phyloP scores from a whole-genome alignment of 2,113 vertebrate species.

The Oxygymnocypris stewartii region DNA sequence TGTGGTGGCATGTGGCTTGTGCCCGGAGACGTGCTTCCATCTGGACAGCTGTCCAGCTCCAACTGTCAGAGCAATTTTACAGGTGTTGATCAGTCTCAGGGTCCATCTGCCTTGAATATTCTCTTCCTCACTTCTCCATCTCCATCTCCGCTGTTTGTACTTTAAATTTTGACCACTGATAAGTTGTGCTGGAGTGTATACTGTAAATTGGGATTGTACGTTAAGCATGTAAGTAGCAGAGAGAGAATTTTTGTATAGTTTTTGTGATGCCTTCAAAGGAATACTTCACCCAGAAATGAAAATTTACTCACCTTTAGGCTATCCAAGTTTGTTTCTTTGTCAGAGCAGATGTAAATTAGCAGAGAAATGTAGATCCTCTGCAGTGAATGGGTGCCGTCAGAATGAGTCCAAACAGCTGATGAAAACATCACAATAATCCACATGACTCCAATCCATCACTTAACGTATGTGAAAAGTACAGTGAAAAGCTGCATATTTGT shows the following conservation, averaged over 20 bases:
- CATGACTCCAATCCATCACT: neutral
- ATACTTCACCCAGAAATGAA: neutral
- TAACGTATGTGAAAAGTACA: neutral
- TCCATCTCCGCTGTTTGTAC: slow-evolving; percentile 9
- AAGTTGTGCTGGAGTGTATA: neutral
- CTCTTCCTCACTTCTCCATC: slow-evolving; percentile 1
- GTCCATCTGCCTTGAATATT: slow-evolving; percentile 70
- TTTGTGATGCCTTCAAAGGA: neutral
- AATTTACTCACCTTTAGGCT: neutral
- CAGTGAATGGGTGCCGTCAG: neutral
- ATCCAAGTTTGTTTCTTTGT: neutral
- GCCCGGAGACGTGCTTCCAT: slow-evolving; percentile 63
- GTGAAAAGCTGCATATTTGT: neutral
- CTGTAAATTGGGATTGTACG: neutral
- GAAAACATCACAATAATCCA: too few relatives aligned
- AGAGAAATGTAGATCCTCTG: neutral
- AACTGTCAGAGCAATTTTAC: slow-evolving; percentile 63
- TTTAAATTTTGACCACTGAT: neutral
- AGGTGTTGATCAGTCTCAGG: slow-evolving; percentile 67
- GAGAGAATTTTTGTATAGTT: neutral
- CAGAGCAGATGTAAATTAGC: neutral
- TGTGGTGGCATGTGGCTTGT: slow-evolving; percentile 61
- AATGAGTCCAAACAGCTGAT: neutral
- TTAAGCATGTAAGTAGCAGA: neutral
- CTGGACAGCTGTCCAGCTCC: slow-evolving; percentile 68